These are phyloP conservation scores for Candidula unifasciata DNA, from an alignment of 2,888 invertebrate species.

Conservation along the genomic window DNA sequence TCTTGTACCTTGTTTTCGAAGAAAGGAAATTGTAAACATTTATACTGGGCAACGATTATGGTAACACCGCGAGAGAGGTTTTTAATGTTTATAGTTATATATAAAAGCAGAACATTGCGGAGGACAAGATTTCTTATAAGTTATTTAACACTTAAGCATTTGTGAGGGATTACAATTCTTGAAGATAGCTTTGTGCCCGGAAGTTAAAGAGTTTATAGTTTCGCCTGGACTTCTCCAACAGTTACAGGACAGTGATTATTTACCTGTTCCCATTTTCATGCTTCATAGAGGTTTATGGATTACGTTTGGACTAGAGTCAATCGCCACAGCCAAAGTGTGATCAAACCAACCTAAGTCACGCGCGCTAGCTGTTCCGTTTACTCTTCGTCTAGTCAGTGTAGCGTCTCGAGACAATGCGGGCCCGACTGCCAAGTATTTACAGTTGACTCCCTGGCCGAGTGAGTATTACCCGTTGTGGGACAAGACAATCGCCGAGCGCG, in stretches of 20 bases:
- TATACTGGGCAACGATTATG: too few relatives aligned
- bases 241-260: background rate
- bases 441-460: constrained; percentile 33
- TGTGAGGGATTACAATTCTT: background rate
- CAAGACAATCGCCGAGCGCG: constrained; percentile 27
- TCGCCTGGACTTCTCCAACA: background rate
- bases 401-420: constrained; percentile 26
- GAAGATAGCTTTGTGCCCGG: background rate
- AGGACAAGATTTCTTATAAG: too few relatives aligned
- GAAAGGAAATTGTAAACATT: too few relatives aligned
- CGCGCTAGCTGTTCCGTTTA: background rate
- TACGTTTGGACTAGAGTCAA: background rate
- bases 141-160: background rate
- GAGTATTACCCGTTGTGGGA: constrained; percentile 26
- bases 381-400: background rate
- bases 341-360: background rate
- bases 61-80: too few relatives aligned
- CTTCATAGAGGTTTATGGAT: background rate
- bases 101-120: background rate
- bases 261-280: constrained; percentile 37
- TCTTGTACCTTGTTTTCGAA: background rate
- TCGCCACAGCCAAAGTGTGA: background rate
- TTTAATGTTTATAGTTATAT: background rate
- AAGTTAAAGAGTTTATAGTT: background rate
- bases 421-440: constrained; percentile 32